phyloP scores from a whole-genome alignment of 2,113 vertebrate genomes.

The Calidris pugnax region DNA sequence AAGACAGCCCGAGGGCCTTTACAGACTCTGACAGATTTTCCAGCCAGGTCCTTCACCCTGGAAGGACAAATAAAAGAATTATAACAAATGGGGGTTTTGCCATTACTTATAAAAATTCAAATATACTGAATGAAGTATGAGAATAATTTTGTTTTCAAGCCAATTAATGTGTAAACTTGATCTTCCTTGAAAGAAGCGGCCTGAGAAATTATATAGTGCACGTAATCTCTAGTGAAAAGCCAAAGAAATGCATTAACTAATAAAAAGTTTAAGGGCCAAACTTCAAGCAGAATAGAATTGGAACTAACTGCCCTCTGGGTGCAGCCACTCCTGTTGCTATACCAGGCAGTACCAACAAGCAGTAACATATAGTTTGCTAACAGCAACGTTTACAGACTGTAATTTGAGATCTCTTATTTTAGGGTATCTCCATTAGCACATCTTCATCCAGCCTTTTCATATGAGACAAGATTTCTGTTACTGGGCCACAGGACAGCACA shows the following conservation, averaged over 20 bases:
- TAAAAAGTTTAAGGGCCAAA: background rate
- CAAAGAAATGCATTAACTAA: background rate
- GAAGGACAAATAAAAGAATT: background rate
- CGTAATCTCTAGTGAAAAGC: background rate
- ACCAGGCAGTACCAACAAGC: background rate
- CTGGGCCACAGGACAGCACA: background rate
- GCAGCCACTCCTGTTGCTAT: background rate
- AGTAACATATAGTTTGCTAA: background rate
- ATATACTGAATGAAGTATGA: background rate
- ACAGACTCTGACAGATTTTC: slow-evolving; percentile 81
- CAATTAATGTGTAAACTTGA: background rate
- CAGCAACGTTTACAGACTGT: background rate
- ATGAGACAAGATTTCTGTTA: background rate
- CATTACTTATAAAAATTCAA: background rate
- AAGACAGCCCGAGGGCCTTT: slow-evolving; percentile 84
- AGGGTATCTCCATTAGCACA: background rate
- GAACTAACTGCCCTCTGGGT: background rate
- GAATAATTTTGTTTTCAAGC: background rate
- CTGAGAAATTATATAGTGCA: background rate
- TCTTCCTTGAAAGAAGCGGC: background rate
- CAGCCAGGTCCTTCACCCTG: slow-evolving; percentile 86
- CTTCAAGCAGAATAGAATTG: background rate
- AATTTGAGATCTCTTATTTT: background rate
- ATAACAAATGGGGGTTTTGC: fast-evolving
- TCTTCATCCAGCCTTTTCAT: background rate